These are phyloP conservation scores for Nyleta sp. DNA, from an alignment of 2,888 invertebrate genomes.

Conservation along the genomic window DNA sequence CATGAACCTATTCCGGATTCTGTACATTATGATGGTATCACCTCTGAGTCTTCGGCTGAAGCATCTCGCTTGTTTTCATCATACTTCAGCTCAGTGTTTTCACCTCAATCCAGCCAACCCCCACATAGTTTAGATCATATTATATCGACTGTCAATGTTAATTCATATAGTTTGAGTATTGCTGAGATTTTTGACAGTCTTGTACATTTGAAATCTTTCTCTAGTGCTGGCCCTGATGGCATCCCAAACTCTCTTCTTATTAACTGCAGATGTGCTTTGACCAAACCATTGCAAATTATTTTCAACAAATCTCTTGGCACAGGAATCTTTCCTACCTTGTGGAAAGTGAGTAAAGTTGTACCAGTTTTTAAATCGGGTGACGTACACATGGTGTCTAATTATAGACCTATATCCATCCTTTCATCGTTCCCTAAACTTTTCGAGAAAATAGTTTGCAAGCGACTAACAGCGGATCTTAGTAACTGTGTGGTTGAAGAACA, in stretches of 20 bases:
- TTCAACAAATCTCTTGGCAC: constrained; percentile 45
- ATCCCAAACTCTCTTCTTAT: constrained; percentile 32
- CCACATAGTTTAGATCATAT: background rate
- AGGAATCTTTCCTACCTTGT: constrained; percentile 49
- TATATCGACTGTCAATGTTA: background rate
- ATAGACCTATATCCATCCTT: constrained; percentile 55
- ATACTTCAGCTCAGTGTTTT: background rate
- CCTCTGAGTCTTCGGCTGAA: background rate
- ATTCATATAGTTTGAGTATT: background rate
- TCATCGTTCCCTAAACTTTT: constrained; percentile 55
- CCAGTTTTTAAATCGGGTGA: constrained; percentile 60
- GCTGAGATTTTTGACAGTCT: background rate
- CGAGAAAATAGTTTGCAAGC: constrained; percentile 44
- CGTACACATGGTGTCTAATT: constrained; percentile 37
- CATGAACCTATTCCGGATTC: background rate
- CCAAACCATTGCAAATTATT: constrained; percentile 9
- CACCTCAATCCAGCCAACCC: background rate
- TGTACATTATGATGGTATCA: background rate
- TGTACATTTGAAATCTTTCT: background rate
- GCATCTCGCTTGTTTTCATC: background rate
- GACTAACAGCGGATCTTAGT: background rate
- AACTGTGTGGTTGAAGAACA: constrained; percentile 14
- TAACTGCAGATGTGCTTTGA: constrained; percentile 26
- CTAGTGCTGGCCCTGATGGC: constrained; percentile 29
- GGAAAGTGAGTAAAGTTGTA: constrained; percentile 49